Evolutionary conservation across 2,888 invertebrate species (phyloP), one percentile per base, ranked within the genome.

Genomic region (Notodonta dromedarius): DNA sequence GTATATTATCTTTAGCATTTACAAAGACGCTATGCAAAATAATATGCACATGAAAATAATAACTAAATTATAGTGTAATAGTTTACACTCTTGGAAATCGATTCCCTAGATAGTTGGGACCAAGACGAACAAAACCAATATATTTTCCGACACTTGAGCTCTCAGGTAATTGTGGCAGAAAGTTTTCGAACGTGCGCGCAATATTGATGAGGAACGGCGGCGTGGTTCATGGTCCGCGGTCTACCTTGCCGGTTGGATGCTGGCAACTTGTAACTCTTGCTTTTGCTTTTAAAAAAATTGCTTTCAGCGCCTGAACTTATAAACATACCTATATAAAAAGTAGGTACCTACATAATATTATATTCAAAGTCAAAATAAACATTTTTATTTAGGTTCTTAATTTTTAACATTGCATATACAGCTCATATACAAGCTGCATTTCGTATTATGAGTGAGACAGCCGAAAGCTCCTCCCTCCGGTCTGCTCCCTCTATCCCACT

Each of bases 141-240:
- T 91, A 93, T 91, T 91, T 91, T 88, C 91, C 91, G 89, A 91
- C 93, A 93, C 92, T 93, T 91, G 89, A 91, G 90, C 91, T 92
- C 88, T 85, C 93, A 93, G 93, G 93, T 93, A 92, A 93, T 93
- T 93, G 93, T 91, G 92, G 93, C 87, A 89, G 90, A 92, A 93
- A 93, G 89, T 92, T 94, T 91, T 81, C 80, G 84, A 83, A 88
- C 92, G 92, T 89, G 91, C 77, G 74, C 85, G 84, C 84, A 89
- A 91, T 93, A 89, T 89, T 90, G 91, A 93, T 92, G 88, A 89
- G 85, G 63, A 69, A 73, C 76, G 72, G 75, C 74, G 74, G 75
- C 74, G 74, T 73, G 69, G 76, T 74, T 78, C 71, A 69, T 77
- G 77, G 71, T 67, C 65, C 67, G 76, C 69, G 73, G 70, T 72